These are phyloP conservation scores for Ectemnius lituratus DNA, from an alignment of 2,888 invertebrate species.

Conservation along the genomic window DNA sequence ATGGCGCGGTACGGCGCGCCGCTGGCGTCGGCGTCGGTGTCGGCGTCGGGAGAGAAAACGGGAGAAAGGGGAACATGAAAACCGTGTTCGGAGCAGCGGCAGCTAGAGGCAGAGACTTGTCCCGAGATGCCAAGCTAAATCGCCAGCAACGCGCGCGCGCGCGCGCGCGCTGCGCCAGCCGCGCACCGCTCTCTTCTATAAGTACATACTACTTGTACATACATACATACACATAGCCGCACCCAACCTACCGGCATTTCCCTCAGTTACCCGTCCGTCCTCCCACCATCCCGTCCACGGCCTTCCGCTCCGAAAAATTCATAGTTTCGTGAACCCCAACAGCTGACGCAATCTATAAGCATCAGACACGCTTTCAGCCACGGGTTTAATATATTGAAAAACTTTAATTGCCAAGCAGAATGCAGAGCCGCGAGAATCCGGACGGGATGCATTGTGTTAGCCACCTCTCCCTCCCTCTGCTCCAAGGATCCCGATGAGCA, in stretches of 20 bases:
- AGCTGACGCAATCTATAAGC: conserved; percentile 56
- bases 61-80: conserved; percentile 21
- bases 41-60: conserved; percentile 15
- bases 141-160: no score
- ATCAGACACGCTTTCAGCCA: conserved; percentile 36
- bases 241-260: conserved; percentile 6
- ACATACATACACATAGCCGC: no score
- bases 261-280: conserved; percentile 12
- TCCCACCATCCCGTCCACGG: not conserved
- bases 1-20: not conserved
- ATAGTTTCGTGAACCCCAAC: conserved; percentile 38
- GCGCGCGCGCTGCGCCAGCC: no score
- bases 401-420: conserved; percentile 51
- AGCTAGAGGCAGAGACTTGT: not conserved
- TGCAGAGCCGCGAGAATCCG: conserved; percentile 21
- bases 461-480: conserved; percentile 8
- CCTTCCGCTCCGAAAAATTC: conserved; percentile 48
- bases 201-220: no score
- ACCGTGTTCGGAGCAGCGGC: not conserved
- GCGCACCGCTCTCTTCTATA: no score
- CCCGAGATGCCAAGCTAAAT: no score
- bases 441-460: not conserved
- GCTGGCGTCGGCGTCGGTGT: no score
- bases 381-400: conserved; percentile 47
- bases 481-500: conserved; percentile 19